Base-by-base conservation (phyloP, 2,113 vertebrate genomes). In the Andinoacara biseriatus region DNA sequence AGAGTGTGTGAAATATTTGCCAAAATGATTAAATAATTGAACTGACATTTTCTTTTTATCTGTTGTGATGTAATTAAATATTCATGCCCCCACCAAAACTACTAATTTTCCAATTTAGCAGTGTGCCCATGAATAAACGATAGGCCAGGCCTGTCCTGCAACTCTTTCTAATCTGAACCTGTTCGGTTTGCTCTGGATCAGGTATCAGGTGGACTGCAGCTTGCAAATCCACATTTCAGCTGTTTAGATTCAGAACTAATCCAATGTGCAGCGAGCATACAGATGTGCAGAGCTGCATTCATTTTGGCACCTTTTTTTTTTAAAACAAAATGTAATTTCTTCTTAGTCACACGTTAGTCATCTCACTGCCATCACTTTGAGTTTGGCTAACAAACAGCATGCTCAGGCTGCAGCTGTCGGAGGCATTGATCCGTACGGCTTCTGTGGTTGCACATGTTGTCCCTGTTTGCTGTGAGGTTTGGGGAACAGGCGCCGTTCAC, bases 361-460 rank as follows among this genome's bases (percentile, higher is more conserved):
- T 76, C 22, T 58, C 13, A 15, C 52, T 22, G 5, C 20, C 38
- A 40, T 15, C 20, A 1, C 10, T 72, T 58, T 46, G 13, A 2
- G 17, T 40, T 72, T 52, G 56, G 49, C 33, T 35, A 72, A 24
- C 3, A 38, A 52, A 10, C 2, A 10, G 18, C 69, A 29, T n/a
- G n/a, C 20, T 76, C 35, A 49, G 24, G 57, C 38, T 58, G 24
- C 49, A 65, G 58, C 40, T 58, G 56, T 58, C 33, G 13, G 5
- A 49, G 26, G 26, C 29, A 33, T 33, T 76, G 22, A 38, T 80
- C 3, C 74, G 29, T 43, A 14, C 33, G 58, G 80, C 80, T 78
- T 57, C 31, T 60, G 59, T 74, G 38, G 33, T 60, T 78, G 52
- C 58, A 67, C 52, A 43, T 61, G 75, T 65, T 78, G 54, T 58